Evolutionary conservation across 2,797 vertebrate genomes (phyloP), one percentile per base, ranked within the genome.

Genomic region (Oreochromis grahami): DNA sequence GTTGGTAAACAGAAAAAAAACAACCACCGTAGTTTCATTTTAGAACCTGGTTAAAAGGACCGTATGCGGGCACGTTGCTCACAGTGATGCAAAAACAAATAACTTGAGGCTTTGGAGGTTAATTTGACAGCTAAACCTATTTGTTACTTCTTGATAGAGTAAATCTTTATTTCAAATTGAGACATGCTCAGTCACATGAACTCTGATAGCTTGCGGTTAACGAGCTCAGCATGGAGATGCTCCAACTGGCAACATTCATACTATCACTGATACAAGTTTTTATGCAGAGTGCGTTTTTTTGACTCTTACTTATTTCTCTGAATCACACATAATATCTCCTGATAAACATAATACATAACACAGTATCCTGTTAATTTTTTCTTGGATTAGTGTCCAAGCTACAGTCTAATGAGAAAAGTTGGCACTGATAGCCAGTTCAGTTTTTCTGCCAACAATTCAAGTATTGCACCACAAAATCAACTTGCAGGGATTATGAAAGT

Each of bases 191-290:
- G 82, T 86, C 86, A 78, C 80, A 89, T 81, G 81, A 74, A 87
- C 88, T 90, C 53, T 82, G 81, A 88, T 84, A 84, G 77, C 86
- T 86, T 90, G 80, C 76, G 81, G 80, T 88, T 93, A 86, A 52
- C 55, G 83, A 90, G 78, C 82, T 77, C 60, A 79, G 55, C 78
- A 84, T 79, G 78, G 70, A 89, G 80, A 82, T 89, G 53, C 70
- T 84, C 65, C 84, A 84, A 58, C 45, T 56, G 58, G 72, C 38
- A 77, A 83, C 48, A 74, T 89, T 88, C 80, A 77, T 88, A 88
- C 43, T 50, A 80, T 78, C 63, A 87, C 77, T 68, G 53, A 45
- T 79, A 65, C 26, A 65, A 56, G 70, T 86, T 68, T 89, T 84
- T 77, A 86, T 82, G 19, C 19, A 38, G 7, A n/a, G 45, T 68